Conservation (phyloP, 2,888 invertebrate genomes). For the Axea sp. region DNA sequence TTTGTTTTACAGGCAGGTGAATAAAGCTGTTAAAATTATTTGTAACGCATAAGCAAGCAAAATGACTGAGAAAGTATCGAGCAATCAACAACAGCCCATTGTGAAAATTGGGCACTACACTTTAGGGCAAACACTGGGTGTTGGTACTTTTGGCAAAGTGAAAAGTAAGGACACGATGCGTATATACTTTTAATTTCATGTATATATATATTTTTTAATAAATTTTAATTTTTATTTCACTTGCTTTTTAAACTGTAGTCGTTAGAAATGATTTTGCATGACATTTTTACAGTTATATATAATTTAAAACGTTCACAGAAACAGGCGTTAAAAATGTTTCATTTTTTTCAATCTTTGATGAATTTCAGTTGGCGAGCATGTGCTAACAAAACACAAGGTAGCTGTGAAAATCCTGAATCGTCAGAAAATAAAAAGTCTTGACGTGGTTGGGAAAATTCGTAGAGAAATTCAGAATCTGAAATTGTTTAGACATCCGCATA, state of each 20-base stretch:
- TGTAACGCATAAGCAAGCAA: constrained; percentile 20
- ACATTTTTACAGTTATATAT: too few relatives aligned
- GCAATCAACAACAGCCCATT: constrained; percentile 83
- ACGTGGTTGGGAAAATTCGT: constrained; percentile 99
- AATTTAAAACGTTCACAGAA: too few relatives aligned
- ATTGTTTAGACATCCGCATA: constrained; percentile 99
- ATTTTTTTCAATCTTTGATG: too few relatives aligned
- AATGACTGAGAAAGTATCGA: constrained; percentile 74
- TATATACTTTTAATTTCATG: too few relatives aligned
- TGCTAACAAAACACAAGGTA: constrained; percentile 98
- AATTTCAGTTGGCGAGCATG: constrained; percentile 93
- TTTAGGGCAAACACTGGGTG: constrained; percentile 94
- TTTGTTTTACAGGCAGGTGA: too few relatives aligned
- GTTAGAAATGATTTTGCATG: too few relatives aligned
- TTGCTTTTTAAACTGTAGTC: too few relatives aligned
- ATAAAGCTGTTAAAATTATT: too few relatives aligned
- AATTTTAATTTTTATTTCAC: too few relatives aligned
- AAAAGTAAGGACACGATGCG: too few relatives aligned
- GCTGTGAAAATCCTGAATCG: constrained; percentile 99
- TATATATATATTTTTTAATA: too few relatives aligned
- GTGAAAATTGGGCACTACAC: constrained; percentile 99
- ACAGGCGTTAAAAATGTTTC: too few relatives aligned
- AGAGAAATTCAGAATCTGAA: constrained; percentile 99
- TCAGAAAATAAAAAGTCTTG: constrained; percentile 98
- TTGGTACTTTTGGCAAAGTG: constrained; percentile 99